Evolutionary conservation across 2,888 invertebrate genomes (phyloP), one percentile per base, ranked within the genome.

Genomic region (Ichneumoninae sp.): DNA sequence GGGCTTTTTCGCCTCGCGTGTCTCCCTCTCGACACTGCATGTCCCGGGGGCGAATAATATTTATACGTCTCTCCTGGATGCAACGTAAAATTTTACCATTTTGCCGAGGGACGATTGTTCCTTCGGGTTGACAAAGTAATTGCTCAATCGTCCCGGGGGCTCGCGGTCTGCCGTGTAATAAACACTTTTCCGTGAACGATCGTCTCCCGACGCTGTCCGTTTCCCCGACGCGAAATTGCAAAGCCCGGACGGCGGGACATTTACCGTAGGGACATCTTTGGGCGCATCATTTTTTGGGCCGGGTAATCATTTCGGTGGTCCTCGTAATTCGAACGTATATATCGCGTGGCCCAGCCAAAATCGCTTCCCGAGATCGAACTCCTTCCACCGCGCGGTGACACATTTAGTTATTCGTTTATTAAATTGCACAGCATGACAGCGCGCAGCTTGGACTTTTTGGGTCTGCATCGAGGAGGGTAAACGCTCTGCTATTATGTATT

Each of bases 81-180:
- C 10, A 77, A 65, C 22, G 44, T 50, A 47, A 30, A 57, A 16
- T 60, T 54, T 79, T 76, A 72, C 79, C 82, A 82, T 84, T 82
- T 57, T 75, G 81, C 44, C 57, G 78, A 75, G 66, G 66, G 19
- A 52, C 62, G 75, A 84, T 82, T 80, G 84, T 84, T 84, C 82
- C 82, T 68, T 79, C 79, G 71, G 79, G 83, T 84, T 84, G 86
- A 83, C 83, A 86, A 83, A 85, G 82, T 85, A 83, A 83, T 86
- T 77, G 84, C 84, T 75, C 84, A 80, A 75, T 86, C 84, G 80
- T 81, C 69, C 75, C 44, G 44, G 60, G 36, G 52, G 66, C 62
- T 77, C 57, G 68, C 65, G 47, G 66, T 77, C 33, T 13, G 22
- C 60, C 72, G 66, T 84, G 54, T 72, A 79, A 84, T 82, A 60